Evolutionary conservation across 2,113 vertebrate species (phyloP).

Genomic region (Xerus inauris): DNA sequence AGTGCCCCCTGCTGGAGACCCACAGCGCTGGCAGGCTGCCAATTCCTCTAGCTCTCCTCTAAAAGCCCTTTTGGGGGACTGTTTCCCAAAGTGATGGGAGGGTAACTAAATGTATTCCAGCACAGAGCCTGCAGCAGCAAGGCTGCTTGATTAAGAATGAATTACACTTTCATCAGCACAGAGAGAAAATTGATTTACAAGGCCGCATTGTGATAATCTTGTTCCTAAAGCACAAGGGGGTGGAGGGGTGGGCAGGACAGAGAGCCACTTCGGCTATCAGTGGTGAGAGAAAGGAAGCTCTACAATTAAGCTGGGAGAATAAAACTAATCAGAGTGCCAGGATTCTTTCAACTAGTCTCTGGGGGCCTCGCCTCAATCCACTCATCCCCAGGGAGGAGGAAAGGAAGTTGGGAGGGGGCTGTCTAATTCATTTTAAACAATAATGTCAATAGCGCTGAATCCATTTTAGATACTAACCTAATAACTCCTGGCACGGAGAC

Average conservation of each 20-base stretch:
- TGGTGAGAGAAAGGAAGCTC: slow-evolving; percentile 57
- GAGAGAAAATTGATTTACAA: slow-evolving; percentile 86
- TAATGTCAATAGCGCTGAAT: slow-evolving; percentile 20
- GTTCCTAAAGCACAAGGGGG: slow-evolving; percentile 80
- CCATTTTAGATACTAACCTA: slow-evolving; percentile 68
- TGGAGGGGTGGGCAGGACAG: slow-evolving; percentile 73
- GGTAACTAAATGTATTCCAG: slow-evolving; percentile 42
- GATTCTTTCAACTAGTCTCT: slow-evolving; percentile 67
- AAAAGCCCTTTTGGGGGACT: slow-evolving; percentile 50
- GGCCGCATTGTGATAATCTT: slow-evolving; percentile 84
- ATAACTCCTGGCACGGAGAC: slow-evolving; percentile 28
- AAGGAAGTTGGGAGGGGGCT: slow-evolving; percentile 11
- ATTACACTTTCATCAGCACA: slow-evolving; percentile 84
- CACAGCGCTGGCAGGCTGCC: neutral
- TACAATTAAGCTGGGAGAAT: slow-evolving; percentile 79
- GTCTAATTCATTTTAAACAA: slow-evolving; percentile 68
- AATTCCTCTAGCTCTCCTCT: slow-evolving; percentile 26
- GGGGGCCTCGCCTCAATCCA: slow-evolving; percentile 63
- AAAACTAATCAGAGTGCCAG: slow-evolving; percentile 71
- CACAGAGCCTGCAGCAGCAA: slow-evolving; percentile 39
- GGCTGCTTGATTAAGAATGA: slow-evolving; percentile 84
- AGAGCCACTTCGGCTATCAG: slow-evolving; percentile 73
- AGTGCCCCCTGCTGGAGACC: slow-evolving; percentile 34
- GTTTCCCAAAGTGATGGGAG: slow-evolving; percentile 49
- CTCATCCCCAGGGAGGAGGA: neutral